Conservation (phyloP, 2,113 vertebrate genomes). For the Rattus norvegicus region GRCr8 NC_086022.1:175966501-175967000, state of each 20-base stretch:
- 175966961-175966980: not conserved
- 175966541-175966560: not conserved
- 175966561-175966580: not conserved
- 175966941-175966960: slow-evolving; percentile 19
- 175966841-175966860: not conserved
- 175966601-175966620: not conserved
- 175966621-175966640: not conserved
- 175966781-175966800: slow-evolving; percentile 10
- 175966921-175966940: not conserved
- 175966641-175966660: not conserved
- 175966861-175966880: not conserved
- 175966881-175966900: slow-evolving; percentile 6
- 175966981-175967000: not conserved
- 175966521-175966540: not conserved
- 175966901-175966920: not conserved
- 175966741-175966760: not conserved
- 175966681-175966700: not conserved
- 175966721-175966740: slow-evolving; percentile 48
- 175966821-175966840: not conserved
- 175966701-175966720: not conserved
- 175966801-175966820: not conserved
- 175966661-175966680: not conserved
- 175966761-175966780: slow-evolving; percentile 32
- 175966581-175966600: not conserved
- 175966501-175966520: not conserved